Evolutionary conservation across 2,888 invertebrate genomes (phyloP).

Genomic region (Clepsis dumicolana): DNA sequence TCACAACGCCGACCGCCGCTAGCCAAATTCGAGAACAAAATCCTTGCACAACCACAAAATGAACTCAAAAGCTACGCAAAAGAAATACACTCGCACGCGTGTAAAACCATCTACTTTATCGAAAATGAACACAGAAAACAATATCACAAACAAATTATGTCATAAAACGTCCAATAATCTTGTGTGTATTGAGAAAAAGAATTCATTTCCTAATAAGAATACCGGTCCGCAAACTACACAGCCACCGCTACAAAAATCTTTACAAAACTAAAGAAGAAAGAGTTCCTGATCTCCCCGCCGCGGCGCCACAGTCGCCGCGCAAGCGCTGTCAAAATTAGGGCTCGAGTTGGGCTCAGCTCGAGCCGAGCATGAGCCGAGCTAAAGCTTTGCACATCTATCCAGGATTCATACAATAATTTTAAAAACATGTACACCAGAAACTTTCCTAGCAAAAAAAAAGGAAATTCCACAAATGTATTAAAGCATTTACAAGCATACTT

Average conservation of each 20-base stretch:
- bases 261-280: slow-evolving; percentile 72
- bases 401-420: not conserved
- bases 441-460: not conserved
- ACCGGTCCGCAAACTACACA: slow-evolving; percentile 65
- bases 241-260: slow-evolving; percentile 72
- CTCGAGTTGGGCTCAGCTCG: not conserved
- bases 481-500: too few species aligned
- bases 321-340: slow-evolving; percentile 66
- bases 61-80: slow-evolving; percentile 72
- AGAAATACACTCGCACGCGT: slow-evolving; percentile 69
- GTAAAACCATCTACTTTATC: slow-evolving; percentile 62
- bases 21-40: slow-evolving; percentile 59
- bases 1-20: slow-evolving; percentile 49
- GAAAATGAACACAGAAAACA: slow-evolving; percentile 60
- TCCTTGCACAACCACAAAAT: slow-evolving; percentile 76
- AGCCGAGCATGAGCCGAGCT: not conserved
- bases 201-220: slow-evolving; percentile 72
- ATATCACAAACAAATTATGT: slow-evolving; percentile 68
- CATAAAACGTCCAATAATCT: slow-evolving; percentile 71
- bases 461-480: not conserved
- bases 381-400: not conserved
- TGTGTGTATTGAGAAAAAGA: slow-evolving; percentile 65
- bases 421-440: not conserved
- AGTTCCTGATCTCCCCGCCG: slow-evolving; percentile 33
- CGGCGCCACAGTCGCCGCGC: slow-evolving; percentile 54